Base-by-base conservation (phyloP, 2,888 invertebrate species). In the Cerastis leucographa region DNA sequence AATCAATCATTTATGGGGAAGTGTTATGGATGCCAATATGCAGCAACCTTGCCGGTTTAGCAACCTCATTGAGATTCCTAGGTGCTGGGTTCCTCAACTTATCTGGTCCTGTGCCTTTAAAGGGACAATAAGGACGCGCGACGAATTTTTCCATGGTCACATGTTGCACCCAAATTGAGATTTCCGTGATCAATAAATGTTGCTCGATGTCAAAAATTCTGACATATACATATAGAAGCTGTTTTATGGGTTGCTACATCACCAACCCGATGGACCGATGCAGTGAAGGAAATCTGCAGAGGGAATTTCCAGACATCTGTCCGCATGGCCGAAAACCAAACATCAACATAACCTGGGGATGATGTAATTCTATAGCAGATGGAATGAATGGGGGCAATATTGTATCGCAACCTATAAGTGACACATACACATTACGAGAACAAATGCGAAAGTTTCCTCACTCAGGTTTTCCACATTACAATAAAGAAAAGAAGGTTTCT, bases 21-120 rank as follows among this genome's bases (percentile, higher is more conserved):
- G 25, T 68, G 42, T 71, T 69, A 40, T 69, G 56, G 40, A 62
- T 12, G 44, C 42, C 61, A 75, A 78, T 62, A 76, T 73, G 14
- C 25, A 71, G 66, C 64, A 74, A 78, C 85, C 78, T 83, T 73
- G 81, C 66, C 78, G 17, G 71, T 85, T 87, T 80, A 80, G 88
- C 76, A 51, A 81, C 64, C 83, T 88, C 84, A 90, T 91, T 89
- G 84, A 84, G 51, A 91, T 91, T 87, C 90, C 87, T 77, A 80
- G 76, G 73, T 61, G 68, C 19, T 72, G 42, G 65, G 71, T 72
- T 71, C 70, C 42, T 49, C 8, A 68, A 77, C 75, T 61, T 71
- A 78, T 85, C 84, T 81, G 80, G 76, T 66, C 66, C 76, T 81
- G 73, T 59, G 56, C 85, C 80, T 83, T 83, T 66, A 82, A 76